Evolutionary conservation across 2,113 vertebrate genomes (phyloP), one percentile per base, ranked within the genome.

Genomic region (Protobothrops flavoviridis): DNA sequence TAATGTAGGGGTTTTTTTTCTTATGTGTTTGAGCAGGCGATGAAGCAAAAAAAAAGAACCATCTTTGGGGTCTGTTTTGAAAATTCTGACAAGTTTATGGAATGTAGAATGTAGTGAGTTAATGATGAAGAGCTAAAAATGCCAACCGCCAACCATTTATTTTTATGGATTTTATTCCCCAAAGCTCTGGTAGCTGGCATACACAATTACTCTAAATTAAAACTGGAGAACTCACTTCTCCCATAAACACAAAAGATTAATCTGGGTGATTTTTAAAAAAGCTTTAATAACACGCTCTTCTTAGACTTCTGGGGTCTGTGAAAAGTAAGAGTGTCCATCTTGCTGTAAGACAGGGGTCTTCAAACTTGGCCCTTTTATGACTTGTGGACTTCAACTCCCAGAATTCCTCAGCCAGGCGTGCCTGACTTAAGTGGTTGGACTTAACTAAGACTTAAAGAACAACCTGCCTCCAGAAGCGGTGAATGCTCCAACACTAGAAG

Each of bases 1-100:
- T 95, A 94, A 33, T 53, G 85, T 81, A 12, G 94, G 93, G 91
- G n/a, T n/a, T 57, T 94, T 57, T 90, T 50, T 33, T 33, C n/a
- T 92, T 29, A 59, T 55, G 90, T 90, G 87, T 87, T 53, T 48
- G 13, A 3, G 3, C 24, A 56, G 56, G 4, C 6, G 3, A 50
- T 24, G 87, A 81, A 0, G 1, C 0, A 0, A 90, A 48, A 50
- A 85, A 90, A 85, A 90, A 59, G 45, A 88, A 45, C 5, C 85
- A 64, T 29, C 45, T 64, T 39, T 7, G 24, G 17, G 29, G 5
- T 85, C 57, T 17, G 24, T 48, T 86, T 48, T 48, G 23, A 86
- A 86, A 86, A 86, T 2, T 11, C 24, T 86, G 24, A 13, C 43
- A 48, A 48, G 45, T 45, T 86, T 81, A 81, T 81, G 69, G 69